Evolutionary conservation across 2,888 invertebrate genomes (phyloP), one percentile per base, ranked within the genome.

Genomic region (Stramonita haemastoma): DNA sequence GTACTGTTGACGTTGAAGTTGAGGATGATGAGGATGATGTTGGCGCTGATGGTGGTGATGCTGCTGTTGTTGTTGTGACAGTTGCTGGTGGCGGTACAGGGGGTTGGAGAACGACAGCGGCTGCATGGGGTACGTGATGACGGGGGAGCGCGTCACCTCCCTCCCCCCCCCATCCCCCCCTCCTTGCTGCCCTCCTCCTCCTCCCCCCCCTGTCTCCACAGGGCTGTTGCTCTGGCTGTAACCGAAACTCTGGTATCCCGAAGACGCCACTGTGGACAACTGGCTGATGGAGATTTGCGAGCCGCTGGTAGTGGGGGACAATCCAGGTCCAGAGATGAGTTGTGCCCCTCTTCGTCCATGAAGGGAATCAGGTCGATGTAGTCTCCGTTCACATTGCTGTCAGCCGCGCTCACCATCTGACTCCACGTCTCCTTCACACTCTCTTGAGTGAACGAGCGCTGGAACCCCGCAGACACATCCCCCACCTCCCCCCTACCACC

Each of bases 241-340:
- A 73, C 98, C 98, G 94, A 98, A 98, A 94, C 98, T 98, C 96
- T 98, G 98, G 96, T 98, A 98, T 13, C 98, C 98, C 0, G 98
- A 98, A 2, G 95, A 95, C n/a, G 93, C 98, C 81, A 94, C 93
- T 2, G 93, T 95, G 57, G 95, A 95, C 90, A 95, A 91, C 92
- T 98, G 98, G 91, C 98, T 97, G 92, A 98, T 98, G 0, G 98
- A 98, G 87, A 98, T 97, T 94, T 98, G 98, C 32, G 89, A 89
- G 87, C 95, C 96, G 87, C 95, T 93, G 70, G 91, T 92, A 60
- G 92, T 92, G 46, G 92, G 92, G 92, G 92, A 56, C 73, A 83
- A 81, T 96, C 95, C 88, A 94, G 91, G 90, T 96, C 96, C 89
- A 94, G 93, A 0, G 95, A 95, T 0, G 95, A 97, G 60, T 98